Evolutionary conservation across 2,888 invertebrate species (phyloP), one percentile per base, ranked within the genome.

Genomic region (Incurvaria masculella): DNA sequence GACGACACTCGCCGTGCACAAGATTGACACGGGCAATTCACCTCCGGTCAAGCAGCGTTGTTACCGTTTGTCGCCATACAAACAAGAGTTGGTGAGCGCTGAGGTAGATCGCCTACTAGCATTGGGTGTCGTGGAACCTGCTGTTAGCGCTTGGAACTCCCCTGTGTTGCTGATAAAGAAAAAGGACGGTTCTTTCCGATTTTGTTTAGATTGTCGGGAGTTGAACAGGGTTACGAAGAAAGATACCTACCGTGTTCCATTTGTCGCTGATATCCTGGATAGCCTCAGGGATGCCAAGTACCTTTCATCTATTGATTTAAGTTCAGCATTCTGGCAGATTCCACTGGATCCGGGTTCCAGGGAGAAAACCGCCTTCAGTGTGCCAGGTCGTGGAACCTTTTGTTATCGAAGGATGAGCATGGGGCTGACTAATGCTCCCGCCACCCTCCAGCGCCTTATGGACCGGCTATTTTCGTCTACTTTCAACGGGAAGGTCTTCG

Each of bases 231-330:
- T 23, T 6, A 23, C 23, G 5, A 53, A 48, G 19, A 47, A 47
- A 43, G 51, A 55, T 45, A 44, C 47, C 2, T 49, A 57, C 14
- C 53, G 40, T 40, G 42, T 56, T 2, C 57, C 56, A 2, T 56
- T 56, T 46, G 42, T 61, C 0, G 51, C 56, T 1, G 57, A 59
- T 43, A 59, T 59, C 20, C 39, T 61, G 6, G 59, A 59, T 18
- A 59, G 58, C 20, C 38, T 59, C 1, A 41, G 51, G 1, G 56
- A 59, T 41, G 58, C 58, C n/a, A 50, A 46, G 5, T 59, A 49
- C 19, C 42, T 61, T 1, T 42, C 50, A 2, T 55, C 52, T 20
- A 48, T 59, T 1, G 58, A 60, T 45, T 19, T 59, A 2, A 50
- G 51, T 1, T 54, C 53, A 44, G 48, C 52, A 52, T 49, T 49